These are phyloP conservation scores for Rhysida immarginata DNA, from an alignment of 1,140 invertebrate species.

Conservation along the genomic window DNA sequence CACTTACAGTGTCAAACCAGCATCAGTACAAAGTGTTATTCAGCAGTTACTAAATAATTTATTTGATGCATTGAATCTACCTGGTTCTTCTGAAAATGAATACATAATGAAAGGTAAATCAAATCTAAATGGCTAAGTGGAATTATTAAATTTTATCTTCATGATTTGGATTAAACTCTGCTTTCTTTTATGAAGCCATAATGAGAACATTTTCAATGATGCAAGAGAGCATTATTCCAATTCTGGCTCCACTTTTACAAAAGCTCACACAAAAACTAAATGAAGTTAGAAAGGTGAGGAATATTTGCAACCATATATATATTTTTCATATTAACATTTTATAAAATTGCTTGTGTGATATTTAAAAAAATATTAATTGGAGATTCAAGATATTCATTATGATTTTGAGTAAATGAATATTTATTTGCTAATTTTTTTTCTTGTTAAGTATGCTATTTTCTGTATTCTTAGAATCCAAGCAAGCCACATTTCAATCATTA, in stretches of 20 bases:
- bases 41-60: constrained; percentile 52
- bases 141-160: too few species aligned
- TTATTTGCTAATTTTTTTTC: constrained; percentile 3
- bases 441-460: not conserved
- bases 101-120: constrained; percentile 82
- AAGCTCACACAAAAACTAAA: constrained; percentile 69
- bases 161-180: too few species aligned
- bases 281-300: constrained; percentile 55
- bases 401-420: constrained; percentile 1
- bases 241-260: constrained; percentile 57
- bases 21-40: constrained; percentile 22
- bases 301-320: too few species aligned
- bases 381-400: not conserved
- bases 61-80: constrained; percentile 50
- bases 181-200: too few species aligned
- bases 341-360: too few species aligned
- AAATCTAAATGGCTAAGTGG: too few species aligned
- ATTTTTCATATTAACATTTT: too few species aligned
- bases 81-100: constrained; percentile 79
- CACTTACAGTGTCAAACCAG: too few species aligned
- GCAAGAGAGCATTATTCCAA: constrained; percentile 64
- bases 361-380: too few species aligned
- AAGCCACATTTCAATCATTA: constrained; percentile 97
- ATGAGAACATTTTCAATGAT: constrained; percentile 73
- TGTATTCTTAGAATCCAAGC: constrained; percentile 76